Conservation (phyloP, 2,113 vertebrate genomes). For the Bungarus multicinctus region DNA sequence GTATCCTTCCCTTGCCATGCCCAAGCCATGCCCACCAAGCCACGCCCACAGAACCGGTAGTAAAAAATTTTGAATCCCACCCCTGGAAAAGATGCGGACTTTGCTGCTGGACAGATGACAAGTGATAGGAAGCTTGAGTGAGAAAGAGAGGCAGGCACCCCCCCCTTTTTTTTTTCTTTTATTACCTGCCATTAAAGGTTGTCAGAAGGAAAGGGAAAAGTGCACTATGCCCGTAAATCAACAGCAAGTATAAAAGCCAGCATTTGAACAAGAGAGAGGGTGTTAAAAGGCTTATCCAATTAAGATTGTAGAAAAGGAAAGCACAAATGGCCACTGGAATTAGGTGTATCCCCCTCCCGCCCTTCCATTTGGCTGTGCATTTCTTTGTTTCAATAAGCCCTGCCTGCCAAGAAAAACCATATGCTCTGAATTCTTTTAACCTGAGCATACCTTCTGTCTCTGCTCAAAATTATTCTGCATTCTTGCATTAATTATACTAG, state of each 20-base stretch:
- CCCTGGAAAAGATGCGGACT: neutral
- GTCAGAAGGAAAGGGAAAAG: neutral
- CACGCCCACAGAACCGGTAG: too few species aligned
- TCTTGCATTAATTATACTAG: neutral
- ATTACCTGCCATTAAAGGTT: neutral
- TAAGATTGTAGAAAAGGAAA: neutral
- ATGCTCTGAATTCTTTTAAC: neutral
- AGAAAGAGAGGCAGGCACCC: neutral
- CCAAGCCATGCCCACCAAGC: too few species aligned
- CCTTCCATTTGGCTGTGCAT: neutral
- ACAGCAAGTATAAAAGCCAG: neutral
- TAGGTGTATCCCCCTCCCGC: neutral
- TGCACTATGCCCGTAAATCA: neutral
- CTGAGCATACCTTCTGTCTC: neutral
- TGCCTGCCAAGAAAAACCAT: neutral
- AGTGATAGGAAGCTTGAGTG: neutral
- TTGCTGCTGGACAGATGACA: neutral
- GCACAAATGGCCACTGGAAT: neutral
- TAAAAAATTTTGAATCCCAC: too few species aligned
- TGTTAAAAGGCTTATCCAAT: neutral
- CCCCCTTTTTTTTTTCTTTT: neutral
- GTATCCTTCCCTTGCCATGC: too few species aligned
- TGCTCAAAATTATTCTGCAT: neutral
- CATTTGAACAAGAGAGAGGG: neutral
- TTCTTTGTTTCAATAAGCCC: neutral